phyloP scores from a whole-genome alignment of 1,140 invertebrate species.

The Pentalonia nigronervosa region DNA sequence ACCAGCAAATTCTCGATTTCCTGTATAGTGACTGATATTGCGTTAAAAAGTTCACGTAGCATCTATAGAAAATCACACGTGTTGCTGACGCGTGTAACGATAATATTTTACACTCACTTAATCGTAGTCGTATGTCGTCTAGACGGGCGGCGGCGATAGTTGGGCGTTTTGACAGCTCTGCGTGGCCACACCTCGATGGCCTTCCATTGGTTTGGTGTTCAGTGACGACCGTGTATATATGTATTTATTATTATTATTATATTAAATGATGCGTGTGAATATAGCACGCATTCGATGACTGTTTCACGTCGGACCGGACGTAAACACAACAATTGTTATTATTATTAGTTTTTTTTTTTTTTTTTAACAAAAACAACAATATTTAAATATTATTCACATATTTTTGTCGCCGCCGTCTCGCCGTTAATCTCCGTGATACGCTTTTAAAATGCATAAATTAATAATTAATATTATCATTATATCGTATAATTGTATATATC shows the following conservation, averaged over 20 bases:
- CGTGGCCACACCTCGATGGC: constrained; percentile 48
- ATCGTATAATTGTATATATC: neutral
- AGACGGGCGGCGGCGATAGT: neutral
- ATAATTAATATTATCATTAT: neutral
- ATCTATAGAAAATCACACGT: neutral
- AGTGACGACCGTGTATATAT: neutral
- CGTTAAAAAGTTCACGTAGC: neutral
- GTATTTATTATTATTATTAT: neutral
- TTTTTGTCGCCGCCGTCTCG: neutral
- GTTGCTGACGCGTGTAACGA: neutral
- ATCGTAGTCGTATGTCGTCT: neutral
- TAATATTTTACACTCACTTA: neutral
- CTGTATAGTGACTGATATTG: neutral
- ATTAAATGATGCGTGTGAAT: neutral
- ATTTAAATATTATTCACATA: neutral
- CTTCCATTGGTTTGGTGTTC: constrained; percentile 51
- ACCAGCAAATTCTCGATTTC: too few species aligned
- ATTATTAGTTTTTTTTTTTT: neutral
- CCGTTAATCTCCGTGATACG: neutral
- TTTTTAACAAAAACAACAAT: neutral
- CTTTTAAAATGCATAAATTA: constrained; percentile 8
- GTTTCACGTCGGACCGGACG: constrained; percentile 18
- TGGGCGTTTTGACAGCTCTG: constrained; percentile 31
- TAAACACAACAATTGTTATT: constrained; percentile 5
- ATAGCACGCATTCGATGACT: neutral